These are phyloP conservation scores for Graptemys geographica DNA, from an alignment of 2,797 vertebrate genomes.

Conservation along the genomic window DNA sequence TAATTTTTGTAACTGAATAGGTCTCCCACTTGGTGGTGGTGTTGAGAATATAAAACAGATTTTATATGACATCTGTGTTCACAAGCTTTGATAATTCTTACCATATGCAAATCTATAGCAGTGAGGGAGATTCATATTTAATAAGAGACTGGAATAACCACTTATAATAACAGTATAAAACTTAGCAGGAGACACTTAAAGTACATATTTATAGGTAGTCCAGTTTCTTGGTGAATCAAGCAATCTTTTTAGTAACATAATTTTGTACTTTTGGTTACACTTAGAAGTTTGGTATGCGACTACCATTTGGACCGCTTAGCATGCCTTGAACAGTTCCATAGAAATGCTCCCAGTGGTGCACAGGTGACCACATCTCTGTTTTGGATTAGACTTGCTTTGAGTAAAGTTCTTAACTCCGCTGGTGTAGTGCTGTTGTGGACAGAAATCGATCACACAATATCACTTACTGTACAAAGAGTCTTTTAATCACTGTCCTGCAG, in stretches of 20 bases:
- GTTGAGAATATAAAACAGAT: neutral
- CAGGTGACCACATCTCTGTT: neutral
- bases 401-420: neutral
- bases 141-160: neutral
- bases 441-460: neutral
- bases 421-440: rapidly evolving
- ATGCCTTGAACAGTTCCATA: neutral
- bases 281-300: neutral
- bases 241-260: neutral
- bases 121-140: neutral
- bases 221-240: neutral
- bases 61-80: neutral
- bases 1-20: neutral
- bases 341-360: neutral
- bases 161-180: neutral
- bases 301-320: neutral
- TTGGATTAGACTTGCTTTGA: neutral
- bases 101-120: neutral
- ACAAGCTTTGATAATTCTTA: neutral
- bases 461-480: neutral
- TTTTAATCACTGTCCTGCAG: neutral
- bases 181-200: neutral
- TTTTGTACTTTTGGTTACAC: neutral
- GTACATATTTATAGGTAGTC: neutral
- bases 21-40: neutral